Percentiles rank a stretch among this genome's conserved stretches.
Conservation (phyloP, 2,797 vertebrate genomes). For the Coregonus ussuriensis region DNA sequence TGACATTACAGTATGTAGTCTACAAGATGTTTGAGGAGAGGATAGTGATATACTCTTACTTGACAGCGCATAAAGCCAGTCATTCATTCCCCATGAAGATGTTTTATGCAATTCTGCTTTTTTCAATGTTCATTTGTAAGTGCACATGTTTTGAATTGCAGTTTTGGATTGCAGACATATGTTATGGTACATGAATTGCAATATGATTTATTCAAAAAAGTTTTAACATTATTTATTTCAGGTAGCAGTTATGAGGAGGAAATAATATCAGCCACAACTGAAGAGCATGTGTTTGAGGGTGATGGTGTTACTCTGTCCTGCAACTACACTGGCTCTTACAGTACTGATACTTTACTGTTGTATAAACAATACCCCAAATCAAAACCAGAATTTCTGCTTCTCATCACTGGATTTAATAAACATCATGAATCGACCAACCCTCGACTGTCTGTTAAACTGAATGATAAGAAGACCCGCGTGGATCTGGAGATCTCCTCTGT, state of each 20-base stretch:
- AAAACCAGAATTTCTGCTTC: constrained; percentile 7
- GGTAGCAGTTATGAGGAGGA: not conserved
- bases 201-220: not conserved
- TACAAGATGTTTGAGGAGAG: not conserved
- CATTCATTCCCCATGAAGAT: not conserved
- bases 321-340: constrained; percentile 8
- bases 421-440: too few species aligned
- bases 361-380: constrained; percentile 18
- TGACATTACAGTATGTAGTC: not conserved
- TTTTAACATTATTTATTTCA: not conserved
- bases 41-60: not conserved
- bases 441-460: not conserved
- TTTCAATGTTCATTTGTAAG: not conserved
- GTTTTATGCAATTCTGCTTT: not conserved
- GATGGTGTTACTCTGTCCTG: constrained; percentile 10
- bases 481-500: constrained; percentile 30
- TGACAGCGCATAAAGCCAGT: not conserved
- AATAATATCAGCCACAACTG: not conserved
- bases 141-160: not conserved
- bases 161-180: not conserved
- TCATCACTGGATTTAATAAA: not conserved
- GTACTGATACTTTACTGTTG: constrained; percentile 1
- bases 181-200: not conserved
- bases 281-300: not conserved
- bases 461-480: not conserved